Evolutionary conservation across 2,888 invertebrate genomes (phyloP).

Genomic region (Autographa pulchrina): DNA sequence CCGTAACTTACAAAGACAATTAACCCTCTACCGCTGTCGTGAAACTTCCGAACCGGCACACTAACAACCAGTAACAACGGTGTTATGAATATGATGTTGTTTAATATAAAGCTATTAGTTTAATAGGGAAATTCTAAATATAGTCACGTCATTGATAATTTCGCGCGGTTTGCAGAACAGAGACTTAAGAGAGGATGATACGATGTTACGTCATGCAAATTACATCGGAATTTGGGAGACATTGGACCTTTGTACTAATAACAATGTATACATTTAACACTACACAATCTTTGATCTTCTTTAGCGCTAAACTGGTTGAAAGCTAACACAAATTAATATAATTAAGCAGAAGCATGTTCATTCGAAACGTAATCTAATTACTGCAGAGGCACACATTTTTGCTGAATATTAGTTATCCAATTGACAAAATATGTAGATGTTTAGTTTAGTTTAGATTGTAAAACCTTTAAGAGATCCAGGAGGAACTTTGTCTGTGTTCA

Average conservation of each 20-base stretch:
- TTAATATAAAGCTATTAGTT: slow-evolving; percentile 26
- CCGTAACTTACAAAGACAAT: slow-evolving; percentile 37
- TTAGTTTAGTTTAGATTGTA: not conserved
- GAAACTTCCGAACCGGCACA: slow-evolving; percentile 20
- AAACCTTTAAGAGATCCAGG: not conserved
- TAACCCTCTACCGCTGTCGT: slow-evolving; percentile 13
- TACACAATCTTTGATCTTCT: not conserved
- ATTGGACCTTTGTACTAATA: slow-evolving; percentile 12
- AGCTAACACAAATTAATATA: slow-evolving; percentile 3
- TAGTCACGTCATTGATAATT: slow-evolving; percentile 35
- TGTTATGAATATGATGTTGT: slow-evolving; percentile 25
- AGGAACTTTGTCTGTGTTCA: too few relatives aligned
- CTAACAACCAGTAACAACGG: slow-evolving; percentile 19
- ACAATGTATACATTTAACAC: not conserved
- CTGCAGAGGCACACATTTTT: too few relatives aligned
- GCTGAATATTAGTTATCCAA: not conserved
- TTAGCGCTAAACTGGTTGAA: not conserved
- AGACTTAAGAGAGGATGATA: slow-evolving; percentile 32
- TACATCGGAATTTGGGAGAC: slow-evolving; percentile 24
- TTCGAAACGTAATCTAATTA: too few relatives aligned
- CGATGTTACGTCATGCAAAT: slow-evolving; percentile 46
- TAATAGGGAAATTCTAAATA: slow-evolving; percentile 22
- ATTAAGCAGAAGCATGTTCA: not conserved
- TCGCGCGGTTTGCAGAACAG: slow-evolving; percentile 33
- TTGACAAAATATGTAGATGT: not conserved